A percentile compares a stretch with the other conserved stretches of the same genome.
Evolutionary conservation across 1,140 invertebrate species (phyloP).

Genomic region (Brachionus koreanus): DNA sequence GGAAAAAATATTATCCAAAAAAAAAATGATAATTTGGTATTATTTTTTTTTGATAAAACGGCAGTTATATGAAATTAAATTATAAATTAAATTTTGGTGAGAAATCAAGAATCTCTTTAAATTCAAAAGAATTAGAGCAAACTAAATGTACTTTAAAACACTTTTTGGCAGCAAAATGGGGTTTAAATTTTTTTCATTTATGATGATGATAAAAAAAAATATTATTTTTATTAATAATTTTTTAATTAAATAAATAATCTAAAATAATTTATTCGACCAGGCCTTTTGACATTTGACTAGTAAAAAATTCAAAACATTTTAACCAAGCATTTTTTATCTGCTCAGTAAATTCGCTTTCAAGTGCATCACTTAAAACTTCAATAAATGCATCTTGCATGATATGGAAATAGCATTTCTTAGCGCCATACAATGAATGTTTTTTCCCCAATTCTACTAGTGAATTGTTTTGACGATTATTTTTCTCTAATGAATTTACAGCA

Average conservation of each 20-base stretch:
- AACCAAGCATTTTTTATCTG: background rate
- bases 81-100: too few relatives aligned
- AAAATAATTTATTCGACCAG: conserved; percentile 3
- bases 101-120: too few relatives aligned
- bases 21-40: too few relatives aligned
- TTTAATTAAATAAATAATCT: background rate
- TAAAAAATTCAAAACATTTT: conserved; percentile 22
- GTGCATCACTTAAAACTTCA: background rate
- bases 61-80: too few relatives aligned
- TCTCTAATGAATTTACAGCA: conserved; percentile 21
- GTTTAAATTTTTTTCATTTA: too few relatives aligned
- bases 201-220: too few relatives aligned
- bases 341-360: background rate
- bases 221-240: too few relatives aligned
- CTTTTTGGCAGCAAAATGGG: too few relatives aligned
- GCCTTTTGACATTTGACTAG: conserved; percentile 5
- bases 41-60: too few relatives aligned
- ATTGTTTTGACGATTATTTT: background rate
- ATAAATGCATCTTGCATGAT: conserved; percentile 33
- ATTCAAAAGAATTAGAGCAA: too few relatives aligned
- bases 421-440: conserved; percentile 24
- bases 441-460: conserved; percentile 17
- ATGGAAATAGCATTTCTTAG: conserved; percentile 20
- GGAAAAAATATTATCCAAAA: too few relatives aligned
- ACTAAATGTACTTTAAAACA: too few relatives aligned